Conservation (phyloP, 1,140 invertebrate species). For the Tribolium castaneum region DNA sequence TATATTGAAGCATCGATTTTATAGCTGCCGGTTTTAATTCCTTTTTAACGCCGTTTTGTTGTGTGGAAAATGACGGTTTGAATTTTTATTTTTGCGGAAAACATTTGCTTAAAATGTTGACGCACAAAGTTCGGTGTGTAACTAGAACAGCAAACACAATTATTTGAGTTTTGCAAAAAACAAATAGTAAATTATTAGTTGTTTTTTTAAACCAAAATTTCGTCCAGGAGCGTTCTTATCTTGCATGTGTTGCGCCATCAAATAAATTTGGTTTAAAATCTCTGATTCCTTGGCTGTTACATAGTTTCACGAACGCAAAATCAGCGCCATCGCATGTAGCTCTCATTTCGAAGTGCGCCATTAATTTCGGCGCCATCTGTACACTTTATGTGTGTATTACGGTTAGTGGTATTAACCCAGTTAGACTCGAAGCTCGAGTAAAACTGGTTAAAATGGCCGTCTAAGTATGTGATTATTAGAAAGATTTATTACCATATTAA, state of each 20-base stretch:
- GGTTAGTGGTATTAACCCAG: slow-evolving; percentile 17
- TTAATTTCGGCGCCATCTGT: slow-evolving; percentile 25
- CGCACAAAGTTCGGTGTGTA: too few relatives aligned
- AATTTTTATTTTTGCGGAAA: background rate
- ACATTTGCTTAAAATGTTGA: too few relatives aligned
- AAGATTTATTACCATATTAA: slow-evolving; percentile 42
- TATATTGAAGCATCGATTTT: background rate
- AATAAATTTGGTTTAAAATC: too few relatives aligned
- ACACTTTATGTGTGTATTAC: slow-evolving; percentile 11
- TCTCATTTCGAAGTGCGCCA: background rate
- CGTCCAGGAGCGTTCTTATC: too few relatives aligned
- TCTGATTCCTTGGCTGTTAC: background rate
- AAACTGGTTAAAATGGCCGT: slow-evolving; percentile 32
- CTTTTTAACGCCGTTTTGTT: background rate
- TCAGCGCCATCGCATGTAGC: background rate
- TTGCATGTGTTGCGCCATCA: too few relatives aligned
- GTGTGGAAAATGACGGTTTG: background rate
- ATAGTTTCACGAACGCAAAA: background rate
- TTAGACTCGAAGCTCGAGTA: slow-evolving; percentile 14
- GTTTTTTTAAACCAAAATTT: too few relatives aligned
- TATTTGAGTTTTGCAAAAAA: too few relatives aligned
- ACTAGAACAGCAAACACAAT: too few relatives aligned
- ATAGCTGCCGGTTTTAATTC: background rate
- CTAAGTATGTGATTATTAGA: slow-evolving; percentile 41
- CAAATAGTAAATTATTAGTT: too few relatives aligned